Evolutionary conservation across 2,113 vertebrate species (phyloP).

Genomic region (Etheostoma spectabile): DNA sequence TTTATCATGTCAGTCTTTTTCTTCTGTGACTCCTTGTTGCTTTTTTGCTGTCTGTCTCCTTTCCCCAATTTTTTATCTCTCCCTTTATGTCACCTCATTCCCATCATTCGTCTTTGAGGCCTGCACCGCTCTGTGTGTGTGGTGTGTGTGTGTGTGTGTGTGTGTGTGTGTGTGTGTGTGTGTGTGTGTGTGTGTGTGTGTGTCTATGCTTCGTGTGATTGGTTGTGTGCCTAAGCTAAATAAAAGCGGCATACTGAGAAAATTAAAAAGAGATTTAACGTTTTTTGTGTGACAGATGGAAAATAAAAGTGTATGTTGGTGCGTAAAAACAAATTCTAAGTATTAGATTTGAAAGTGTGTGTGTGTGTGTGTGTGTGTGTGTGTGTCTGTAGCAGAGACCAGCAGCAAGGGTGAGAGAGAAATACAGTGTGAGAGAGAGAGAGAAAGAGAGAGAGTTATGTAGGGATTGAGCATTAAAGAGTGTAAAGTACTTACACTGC

Average conservation of each 20-base stretch:
- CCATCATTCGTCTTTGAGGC: slow-evolving; percentile 55
- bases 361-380: slow-evolving; percentile 2
- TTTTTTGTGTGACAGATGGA: slow-evolving; percentile 69
- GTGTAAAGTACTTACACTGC: neutral
- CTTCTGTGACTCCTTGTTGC: slow-evolving; percentile 30
- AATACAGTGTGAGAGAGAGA: neutral
- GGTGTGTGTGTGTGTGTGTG: slow-evolving; percentile 35
- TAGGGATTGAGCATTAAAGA: slow-evolving; percentile 8
- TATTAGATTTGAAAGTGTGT: slow-evolving; percentile 37
- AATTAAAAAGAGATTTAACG: slow-evolving; percentile 78
- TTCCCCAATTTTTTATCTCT: slow-evolving; percentile 34
- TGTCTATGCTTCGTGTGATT: slow-evolving; percentile 15
- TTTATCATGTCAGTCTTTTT: slow-evolving; percentile 33
- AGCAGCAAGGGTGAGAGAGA: neutral
- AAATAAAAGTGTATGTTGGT: slow-evolving; percentile 57
- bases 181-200: slow-evolving; percentile 21
- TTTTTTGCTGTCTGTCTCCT: slow-evolving; percentile 33
- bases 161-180: slow-evolving; percentile 26
- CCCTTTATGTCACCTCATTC: slow-evolving; percentile 63
- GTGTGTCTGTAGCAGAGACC: slow-evolving; percentile 5
- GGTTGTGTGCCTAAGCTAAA: slow-evolving; percentile 57
- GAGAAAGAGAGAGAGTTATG: neutral
- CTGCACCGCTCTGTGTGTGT: neutral
- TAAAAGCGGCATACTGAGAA: slow-evolving; percentile 67
- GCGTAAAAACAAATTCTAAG: slow-evolving; percentile 50